These are phyloP conservation scores for Octodonta nipae DNA, from an alignment of 2,888 invertebrate species.

Conservation along the genomic window DNA sequence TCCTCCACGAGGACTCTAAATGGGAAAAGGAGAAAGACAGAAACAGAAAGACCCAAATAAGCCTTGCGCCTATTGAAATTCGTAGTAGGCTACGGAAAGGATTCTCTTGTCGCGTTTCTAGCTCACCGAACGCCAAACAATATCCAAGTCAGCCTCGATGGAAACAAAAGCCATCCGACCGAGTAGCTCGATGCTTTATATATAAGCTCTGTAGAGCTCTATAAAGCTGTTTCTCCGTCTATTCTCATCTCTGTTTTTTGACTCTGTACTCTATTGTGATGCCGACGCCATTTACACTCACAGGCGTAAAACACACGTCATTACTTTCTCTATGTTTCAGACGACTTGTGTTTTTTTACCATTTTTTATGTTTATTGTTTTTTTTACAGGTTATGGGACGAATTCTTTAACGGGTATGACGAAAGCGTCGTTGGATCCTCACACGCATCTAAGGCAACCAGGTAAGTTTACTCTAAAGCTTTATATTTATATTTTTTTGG, in stretches of 20 bases:
- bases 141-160: constrained; percentile 31
- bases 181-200: too few species aligned
- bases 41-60: constrained; percentile 10
- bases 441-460: constrained; percentile 80
- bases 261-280: constrained; percentile 13
- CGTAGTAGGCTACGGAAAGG: constrained; percentile 30
- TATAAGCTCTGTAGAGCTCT: too few species aligned
- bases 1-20: too few species aligned
- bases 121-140: constrained; percentile 30
- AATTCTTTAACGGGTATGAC: constrained; percentile 67
- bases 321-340: constrained; percentile 8
- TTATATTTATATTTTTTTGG: too few species aligned
- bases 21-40: constrained; percentile 2
- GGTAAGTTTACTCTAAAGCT: too few species aligned
- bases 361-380: constrained; percentile 17
- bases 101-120: constrained; percentile 37
- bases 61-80: constrained; percentile 12
- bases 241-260: too few species aligned
- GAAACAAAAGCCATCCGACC: constrained; percentile 32
- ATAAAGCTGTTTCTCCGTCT: too few species aligned
- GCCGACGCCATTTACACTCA: too few species aligned
- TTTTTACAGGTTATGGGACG: constrained; percentile 69
- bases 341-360: constrained; percentile 3
- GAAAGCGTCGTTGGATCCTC: constrained; percentile 73
- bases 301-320: constrained; percentile 12